These are phyloP conservation scores for Pterobdella sp. DNA, from an alignment of 2,888 invertebrate species.

Conservation along the genomic window DNA sequence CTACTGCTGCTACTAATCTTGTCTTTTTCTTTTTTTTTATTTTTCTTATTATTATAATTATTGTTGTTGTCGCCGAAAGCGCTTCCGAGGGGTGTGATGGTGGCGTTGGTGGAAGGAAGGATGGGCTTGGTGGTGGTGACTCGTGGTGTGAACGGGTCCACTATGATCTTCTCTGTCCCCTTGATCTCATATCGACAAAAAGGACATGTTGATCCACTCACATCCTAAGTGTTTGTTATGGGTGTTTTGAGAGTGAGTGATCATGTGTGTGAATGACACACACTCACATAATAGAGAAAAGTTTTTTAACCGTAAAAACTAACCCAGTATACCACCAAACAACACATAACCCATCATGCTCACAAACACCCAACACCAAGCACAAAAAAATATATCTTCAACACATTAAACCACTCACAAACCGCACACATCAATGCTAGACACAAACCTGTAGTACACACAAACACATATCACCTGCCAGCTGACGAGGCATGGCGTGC, in stretches of 20 bases:
- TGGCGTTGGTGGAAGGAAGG: background rate
- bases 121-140: constrained; percentile 11
- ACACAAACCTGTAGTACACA: too few species aligned
- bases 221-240: constrained; percentile 41
- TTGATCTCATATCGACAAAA: constrained; percentile 99
- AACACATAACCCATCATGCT: background rate
- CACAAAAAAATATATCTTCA: background rate
- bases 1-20: background rate
- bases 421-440: background rate
- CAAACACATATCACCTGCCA: constrained; percentile 75
- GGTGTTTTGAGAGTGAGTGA: background rate
- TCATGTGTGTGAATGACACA: background rate
- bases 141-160: constrained; percentile 72
- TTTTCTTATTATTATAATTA: background rate
- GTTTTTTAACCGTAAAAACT: background rate
- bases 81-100: background rate
- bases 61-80: background rate
- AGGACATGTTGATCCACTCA: constrained; percentile 64
- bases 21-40: background rate
- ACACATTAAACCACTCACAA: background rate
- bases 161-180: constrained; percentile 94
- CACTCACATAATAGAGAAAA: too few species aligned
- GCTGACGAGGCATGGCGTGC: constrained; percentile 90
- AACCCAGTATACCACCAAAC: background rate
- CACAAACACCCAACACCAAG: background rate